A percentile compares a stretch with the other conserved stretches of the same genome.
Conservation (phyloP, 2,888 invertebrate species). For the Crepidodera aurea region DNA sequence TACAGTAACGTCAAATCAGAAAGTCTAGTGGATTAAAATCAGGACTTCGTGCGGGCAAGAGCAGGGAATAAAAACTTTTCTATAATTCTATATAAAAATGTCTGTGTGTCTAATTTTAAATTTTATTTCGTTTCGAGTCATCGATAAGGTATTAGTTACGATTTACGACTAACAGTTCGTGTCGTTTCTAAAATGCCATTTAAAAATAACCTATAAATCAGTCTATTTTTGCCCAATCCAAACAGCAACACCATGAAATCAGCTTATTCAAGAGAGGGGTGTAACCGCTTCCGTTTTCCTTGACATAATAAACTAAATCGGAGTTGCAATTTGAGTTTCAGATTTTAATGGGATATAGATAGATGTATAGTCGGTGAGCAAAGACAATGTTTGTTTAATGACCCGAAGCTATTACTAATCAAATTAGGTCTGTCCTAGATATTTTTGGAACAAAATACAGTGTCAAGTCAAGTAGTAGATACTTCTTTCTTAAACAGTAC, state of each 20-base stretch:
- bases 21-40: no score
- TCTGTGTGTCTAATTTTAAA: not conserved
- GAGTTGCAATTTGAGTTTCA: not conserved
- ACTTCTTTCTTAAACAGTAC: no score
- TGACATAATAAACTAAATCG: constrained; percentile 20
- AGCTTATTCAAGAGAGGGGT: constrained; percentile 7
- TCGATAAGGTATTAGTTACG: not conserved
- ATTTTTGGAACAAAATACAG: no score
- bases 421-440: no score
- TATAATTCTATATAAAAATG: no score
- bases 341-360: not conserved
- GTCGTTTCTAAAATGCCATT: constrained; percentile 6
- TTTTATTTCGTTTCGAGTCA: constrained; percentile 3
- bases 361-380: not conserved
- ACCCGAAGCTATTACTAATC: no score
- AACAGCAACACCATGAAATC: constrained; percentile 2
- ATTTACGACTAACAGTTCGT: not conserved
- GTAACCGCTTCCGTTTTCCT: constrained; percentile 21
- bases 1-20: no score
- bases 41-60: no score
- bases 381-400: no score
- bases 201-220: constrained; percentile 17
- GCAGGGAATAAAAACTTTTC: no score
- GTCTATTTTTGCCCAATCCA: constrained; percentile 11
- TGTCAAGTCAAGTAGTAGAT: no score